Evolutionary conservation across 2,113 vertebrate species (phyloP).

Genomic region (zebrafish (Danio rerio)): GRCz12tu NC_133190.1:4757501-4758000

Average conservation of each 20-base stretch:
- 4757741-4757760: constrained; percentile 91
- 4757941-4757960: too few species aligned
- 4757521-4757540: constrained; percentile 69
- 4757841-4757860: constrained; percentile 77
- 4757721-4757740: constrained; percentile 87
- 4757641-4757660: constrained; percentile 34
- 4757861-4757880: constrained; percentile 83
- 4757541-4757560: constrained; percentile 13
- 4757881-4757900: constrained; percentile 92
- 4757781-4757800: constrained; percentile 88
- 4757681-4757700: constrained; percentile 89
- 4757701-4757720: constrained; percentile 97
- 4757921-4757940: background rate
- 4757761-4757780: constrained; percentile 98
- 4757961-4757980: too few species aligned
- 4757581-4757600: constrained; percentile 7
- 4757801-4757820: constrained; percentile 86
- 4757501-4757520: background rate
- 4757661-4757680: constrained; percentile 73
- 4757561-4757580: background rate
- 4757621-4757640: constrained; percentile 1
- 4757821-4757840: constrained; percentile 90
- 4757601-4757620: background rate
- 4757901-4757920: constrained; percentile 76
- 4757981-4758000: too few species aligned